Conservation (phyloP, 2,113 vertebrate genomes). For the Catagonus wagneri region DNA sequence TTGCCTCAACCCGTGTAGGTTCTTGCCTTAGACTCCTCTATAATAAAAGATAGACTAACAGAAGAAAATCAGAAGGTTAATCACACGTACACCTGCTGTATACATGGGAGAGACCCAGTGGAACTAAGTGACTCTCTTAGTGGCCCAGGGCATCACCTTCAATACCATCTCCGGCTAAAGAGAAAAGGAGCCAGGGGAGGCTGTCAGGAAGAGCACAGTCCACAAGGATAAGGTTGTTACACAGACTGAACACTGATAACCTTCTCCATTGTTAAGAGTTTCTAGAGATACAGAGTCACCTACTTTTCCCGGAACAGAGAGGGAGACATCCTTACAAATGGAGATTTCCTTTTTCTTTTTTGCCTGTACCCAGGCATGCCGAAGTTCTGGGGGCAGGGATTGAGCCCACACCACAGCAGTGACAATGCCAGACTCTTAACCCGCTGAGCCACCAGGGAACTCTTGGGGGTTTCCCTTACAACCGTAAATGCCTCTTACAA, state of each 20-base stretch:
- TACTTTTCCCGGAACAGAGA: neutral
- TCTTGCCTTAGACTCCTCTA: neutral
- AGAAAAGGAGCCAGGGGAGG: neutral
- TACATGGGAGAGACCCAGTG: neutral
- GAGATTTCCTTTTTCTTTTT: neutral
- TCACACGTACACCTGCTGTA: neutral
- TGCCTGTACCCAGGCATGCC: too few relatives aligned
- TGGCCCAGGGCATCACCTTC: neutral
- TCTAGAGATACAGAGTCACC: neutral
- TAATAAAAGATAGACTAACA: neutral
- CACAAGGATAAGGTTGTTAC: neutral
- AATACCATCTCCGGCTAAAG: neutral
- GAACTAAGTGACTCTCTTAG: neutral
- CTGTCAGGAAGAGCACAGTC: neutral
- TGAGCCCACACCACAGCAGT: too few relatives aligned
- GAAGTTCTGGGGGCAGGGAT: too few relatives aligned
- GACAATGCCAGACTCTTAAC: too few relatives aligned
- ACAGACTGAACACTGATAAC: neutral
- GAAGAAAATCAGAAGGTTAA: neutral
- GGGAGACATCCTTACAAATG: neutral
- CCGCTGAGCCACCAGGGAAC: too few relatives aligned
- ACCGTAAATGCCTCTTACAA: neutral
- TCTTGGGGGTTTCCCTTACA: too few relatives aligned
- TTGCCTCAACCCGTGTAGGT: neutral
- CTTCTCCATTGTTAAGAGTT: neutral